Percentiles rank a stretch among this genome's conserved stretches.
Evolutionary conservation across 2,113 vertebrate species (phyloP).

Genomic region (Phrynosoma platyrhinos): DNA sequence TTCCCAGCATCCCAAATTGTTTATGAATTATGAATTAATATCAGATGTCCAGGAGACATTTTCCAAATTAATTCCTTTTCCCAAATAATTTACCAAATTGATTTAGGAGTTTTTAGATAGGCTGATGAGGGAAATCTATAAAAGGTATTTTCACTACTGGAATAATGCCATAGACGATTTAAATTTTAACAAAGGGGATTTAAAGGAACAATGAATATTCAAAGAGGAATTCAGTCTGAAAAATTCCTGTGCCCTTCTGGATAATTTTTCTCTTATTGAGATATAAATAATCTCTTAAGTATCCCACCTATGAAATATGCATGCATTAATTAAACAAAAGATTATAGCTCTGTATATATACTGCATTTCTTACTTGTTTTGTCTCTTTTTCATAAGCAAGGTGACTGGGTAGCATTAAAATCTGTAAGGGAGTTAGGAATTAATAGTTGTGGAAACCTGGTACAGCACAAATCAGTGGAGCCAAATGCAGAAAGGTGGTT

Average conservation of each 20-base stretch:
- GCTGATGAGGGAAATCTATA: constrained; percentile 11
- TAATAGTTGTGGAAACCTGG: constrained; percentile 51
- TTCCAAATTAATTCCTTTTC: not conserved
- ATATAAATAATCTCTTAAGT: constrained; percentile 68
- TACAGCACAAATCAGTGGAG: constrained; percentile 54
- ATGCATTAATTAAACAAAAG: constrained; percentile 69
- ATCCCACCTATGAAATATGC: constrained; percentile 66
- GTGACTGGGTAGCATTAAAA: constrained; percentile 49
- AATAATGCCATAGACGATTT: constrained; percentile 18
- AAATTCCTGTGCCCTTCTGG: constrained; percentile 44
- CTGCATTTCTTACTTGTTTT: not conserved
- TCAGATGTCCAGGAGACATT: not conserved
- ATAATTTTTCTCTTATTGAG: constrained; percentile 56
- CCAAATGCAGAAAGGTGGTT: constrained; percentile 46
- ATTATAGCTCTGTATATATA: constrained; percentile 49
- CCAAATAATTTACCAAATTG: not conserved
- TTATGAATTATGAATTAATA: not conserved
- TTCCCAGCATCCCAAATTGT: not conserved
- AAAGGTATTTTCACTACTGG: constrained; percentile 14
- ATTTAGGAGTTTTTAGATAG: constrained; percentile 25
- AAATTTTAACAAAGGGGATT: constrained; percentile 12
- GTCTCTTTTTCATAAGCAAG: constrained; percentile 58
- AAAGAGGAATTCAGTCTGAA: constrained; percentile 49
- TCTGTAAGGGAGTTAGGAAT: constrained; percentile 48
- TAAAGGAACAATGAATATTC: constrained; percentile 53